phyloP scores from a whole-genome alignment of 2,888 invertebrate species.

The Orthonevra nobilis region DNA sequence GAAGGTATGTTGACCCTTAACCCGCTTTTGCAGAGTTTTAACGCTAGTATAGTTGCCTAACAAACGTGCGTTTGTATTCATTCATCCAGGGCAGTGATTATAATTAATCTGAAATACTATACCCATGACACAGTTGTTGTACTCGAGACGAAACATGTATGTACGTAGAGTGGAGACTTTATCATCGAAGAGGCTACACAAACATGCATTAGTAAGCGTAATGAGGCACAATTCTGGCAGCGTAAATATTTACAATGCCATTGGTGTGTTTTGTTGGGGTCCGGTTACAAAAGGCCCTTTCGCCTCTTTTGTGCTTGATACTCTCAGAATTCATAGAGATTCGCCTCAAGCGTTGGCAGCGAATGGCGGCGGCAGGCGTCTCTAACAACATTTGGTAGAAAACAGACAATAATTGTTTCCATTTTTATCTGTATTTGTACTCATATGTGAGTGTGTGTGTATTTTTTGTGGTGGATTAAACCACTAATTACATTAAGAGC shows the following conservation, averaged over 20 bases:
- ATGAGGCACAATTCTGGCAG: slow-evolving; percentile 23
- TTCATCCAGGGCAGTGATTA: slow-evolving; percentile 3
- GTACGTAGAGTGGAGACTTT: too few species aligned
- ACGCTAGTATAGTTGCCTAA: not conserved
- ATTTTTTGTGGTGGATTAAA: slow-evolving; percentile 11
- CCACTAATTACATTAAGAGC: slow-evolving; percentile 45
- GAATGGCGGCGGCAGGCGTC: not conserved
- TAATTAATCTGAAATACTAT: slow-evolving; percentile 28
- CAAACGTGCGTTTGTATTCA: not conserved
- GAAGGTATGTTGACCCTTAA: slow-evolving; percentile 1
- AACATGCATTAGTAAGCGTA: slow-evolving; percentile 28
- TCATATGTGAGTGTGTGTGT: not conserved
- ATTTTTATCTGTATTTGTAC: slow-evolving; percentile 1
- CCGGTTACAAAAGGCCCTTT: too few species aligned
- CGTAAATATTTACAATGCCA: slow-evolving; percentile 39
- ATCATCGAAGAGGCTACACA: slow-evolving; percentile 1
- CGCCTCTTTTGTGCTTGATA: too few species aligned
- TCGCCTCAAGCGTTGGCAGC: not conserved
- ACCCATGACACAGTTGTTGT: slow-evolving; percentile 12
- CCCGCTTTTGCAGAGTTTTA: not conserved
- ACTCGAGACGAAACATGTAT: slow-evolving; percentile 1
- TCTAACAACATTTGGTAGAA: not conserved
- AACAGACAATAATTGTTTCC: slow-evolving; percentile 11
- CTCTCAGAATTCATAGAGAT: not conserved
- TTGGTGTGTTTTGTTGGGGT: slow-evolving; percentile 14